Evolutionary conservation across 2,113 vertebrate species (phyloP).

Genomic region (Xyrauchen texanus): DNA sequence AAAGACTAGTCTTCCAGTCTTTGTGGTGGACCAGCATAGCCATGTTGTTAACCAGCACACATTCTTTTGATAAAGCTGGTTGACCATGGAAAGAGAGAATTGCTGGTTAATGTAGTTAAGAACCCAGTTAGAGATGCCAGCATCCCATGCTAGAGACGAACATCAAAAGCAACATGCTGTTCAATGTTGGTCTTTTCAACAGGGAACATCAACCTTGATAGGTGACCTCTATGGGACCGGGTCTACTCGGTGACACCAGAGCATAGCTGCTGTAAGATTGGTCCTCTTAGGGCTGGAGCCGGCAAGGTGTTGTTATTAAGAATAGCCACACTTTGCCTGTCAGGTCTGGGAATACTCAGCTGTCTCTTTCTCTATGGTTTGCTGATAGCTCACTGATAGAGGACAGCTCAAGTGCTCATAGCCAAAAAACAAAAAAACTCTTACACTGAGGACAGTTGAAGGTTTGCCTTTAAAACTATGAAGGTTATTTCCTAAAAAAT

Average conservation of each 20-base stretch:
- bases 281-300: not conserved
- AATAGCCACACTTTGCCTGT: constrained; percentile 27
- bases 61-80: too few species aligned
- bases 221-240: constrained; percentile 20
- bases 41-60: too few species aligned
- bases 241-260: not conserved
- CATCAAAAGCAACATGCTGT: too few species aligned
- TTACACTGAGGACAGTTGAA: not conserved
- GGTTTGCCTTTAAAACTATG: not conserved
- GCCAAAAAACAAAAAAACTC: not conserved
- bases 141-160: too few species aligned
- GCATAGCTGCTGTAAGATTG: not conserved
- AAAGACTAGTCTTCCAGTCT: too few species aligned
- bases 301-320: constrained; percentile 34
- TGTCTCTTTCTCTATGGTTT: constrained; percentile 11
- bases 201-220: not conserved
- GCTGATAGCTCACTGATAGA: constrained; percentile 25
- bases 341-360: constrained; percentile 49
- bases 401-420: constrained; percentile 20
- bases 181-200: too few species aligned
- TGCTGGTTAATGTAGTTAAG: too few species aligned
- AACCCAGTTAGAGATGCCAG: too few species aligned
- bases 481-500: not conserved
- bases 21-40: too few species aligned
- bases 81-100: too few species aligned